These are phyloP conservation scores for Sus cebifrons DNA, from an alignment of 2,797 vertebrate genomes.

Conservation along the genomic window DNA sequence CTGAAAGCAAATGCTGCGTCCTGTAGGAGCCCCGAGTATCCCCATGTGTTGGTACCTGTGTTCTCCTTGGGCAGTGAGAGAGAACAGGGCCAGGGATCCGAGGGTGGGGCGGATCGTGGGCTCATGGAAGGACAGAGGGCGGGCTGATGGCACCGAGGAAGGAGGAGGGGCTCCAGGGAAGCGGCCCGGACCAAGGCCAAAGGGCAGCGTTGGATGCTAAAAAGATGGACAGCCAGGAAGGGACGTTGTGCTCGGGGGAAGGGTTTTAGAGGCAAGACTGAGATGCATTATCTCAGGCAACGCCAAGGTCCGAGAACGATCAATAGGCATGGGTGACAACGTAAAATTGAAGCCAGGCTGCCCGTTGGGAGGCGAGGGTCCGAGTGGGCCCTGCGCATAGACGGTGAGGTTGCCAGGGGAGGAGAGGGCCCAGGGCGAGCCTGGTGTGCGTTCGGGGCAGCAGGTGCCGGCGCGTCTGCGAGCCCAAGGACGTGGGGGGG, in stretches of 20 bases:
- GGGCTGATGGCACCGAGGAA: not conserved
- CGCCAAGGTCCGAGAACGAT: not conserved
- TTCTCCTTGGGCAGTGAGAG: not conserved
- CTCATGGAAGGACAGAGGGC: constrained; percentile 21
- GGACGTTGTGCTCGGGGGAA: not conserved
- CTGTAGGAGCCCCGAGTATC: not conserved
- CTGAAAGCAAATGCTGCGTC: not conserved
- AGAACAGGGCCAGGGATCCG: not conserved
- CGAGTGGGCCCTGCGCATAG: not conserved
- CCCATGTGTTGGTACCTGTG: not conserved
- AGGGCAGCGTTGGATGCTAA: not conserved
- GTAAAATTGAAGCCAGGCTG: not conserved
- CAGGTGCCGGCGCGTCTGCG: not conserved
- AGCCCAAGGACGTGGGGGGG: not conserved
- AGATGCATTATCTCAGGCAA: not conserved
- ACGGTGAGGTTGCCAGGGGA: not conserved
- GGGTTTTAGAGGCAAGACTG: constrained; percentile 39
- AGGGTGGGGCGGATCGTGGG: not conserved
- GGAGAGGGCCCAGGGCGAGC: not conserved
- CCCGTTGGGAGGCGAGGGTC: not conserved
- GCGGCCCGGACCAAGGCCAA: not conserved
- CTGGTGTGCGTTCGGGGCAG: not conserved
- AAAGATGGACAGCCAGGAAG: not conserved
- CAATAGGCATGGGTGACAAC: not conserved
- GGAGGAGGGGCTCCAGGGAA: not conserved